Base-by-base conservation (phyloP, 2,888 invertebrate species). In the Lepetodrilus schrolli region DNA sequence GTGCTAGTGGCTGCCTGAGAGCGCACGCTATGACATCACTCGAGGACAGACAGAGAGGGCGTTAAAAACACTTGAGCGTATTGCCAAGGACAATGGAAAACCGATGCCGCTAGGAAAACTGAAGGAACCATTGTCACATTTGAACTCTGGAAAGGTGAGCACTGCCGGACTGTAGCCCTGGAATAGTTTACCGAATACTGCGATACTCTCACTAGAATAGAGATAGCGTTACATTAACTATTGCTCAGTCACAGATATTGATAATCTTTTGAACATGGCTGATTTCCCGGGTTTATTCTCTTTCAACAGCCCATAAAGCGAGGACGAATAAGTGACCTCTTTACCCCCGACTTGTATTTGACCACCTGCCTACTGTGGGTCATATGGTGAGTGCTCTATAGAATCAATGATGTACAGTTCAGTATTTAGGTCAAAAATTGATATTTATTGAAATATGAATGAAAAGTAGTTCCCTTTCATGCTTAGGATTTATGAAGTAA, bases 1-100 rank as follows among this genome's bases (percentile, higher is more conserved):
- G n/a, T n/a, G n/a, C 68, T 90, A 96, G 96, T 98, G 97, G 96
- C 91, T 98, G 72, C 97, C 98, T 26, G 97, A 98, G 91, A 97
- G 97, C 76, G 96, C 96, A 0, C 92, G 96, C 76, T 98, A 93
- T 90, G 95, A 96, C 85, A 95, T 97, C 37, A 94, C 96, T 0
- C 94, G 94, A 83, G 97, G 97, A 0, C 94, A 95, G 87, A 94
- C 95, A 3, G 96, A 97, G 74, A 94, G 94, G 90, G 97, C 97
- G 0, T 90, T 96, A 73, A 93, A 93, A 73, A 97, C 96, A 0
- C 91, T 98, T 71, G 94, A 96, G 91, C 93, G 95, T 91, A 94
- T 97, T 82, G 97, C 97, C 0, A 92, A 93, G 86, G 96, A 96
- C 87, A 98, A 98, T 91, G 95, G 95, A 0, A 94, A 96, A 76